Percentiles rank a stretch among this genome's conserved stretches.
phyloP scores from a whole-genome alignment of 2,888 invertebrate species.

The Polydrusus cervinus region DNA sequence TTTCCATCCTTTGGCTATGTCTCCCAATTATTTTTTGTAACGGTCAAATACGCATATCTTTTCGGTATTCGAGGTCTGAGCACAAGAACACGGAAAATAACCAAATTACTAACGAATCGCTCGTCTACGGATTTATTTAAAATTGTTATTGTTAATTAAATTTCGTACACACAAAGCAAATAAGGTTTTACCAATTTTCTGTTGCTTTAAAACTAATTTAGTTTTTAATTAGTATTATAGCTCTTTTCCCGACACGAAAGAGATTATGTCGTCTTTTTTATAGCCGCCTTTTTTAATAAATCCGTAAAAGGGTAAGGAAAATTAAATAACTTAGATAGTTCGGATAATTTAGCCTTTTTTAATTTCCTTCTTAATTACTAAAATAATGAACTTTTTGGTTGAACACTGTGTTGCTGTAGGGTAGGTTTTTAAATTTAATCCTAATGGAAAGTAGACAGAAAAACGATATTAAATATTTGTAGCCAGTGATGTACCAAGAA shows the following conservation, averaged over 20 bases:
- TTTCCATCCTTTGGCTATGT: too few relatives aligned
- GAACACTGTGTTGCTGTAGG: not conserved
- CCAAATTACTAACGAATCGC: not conserved
- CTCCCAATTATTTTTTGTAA: too few relatives aligned
- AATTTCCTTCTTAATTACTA: conserved; percentile 34
- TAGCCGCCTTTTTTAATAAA: conserved; percentile 46
- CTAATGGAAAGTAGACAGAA: not conserved
- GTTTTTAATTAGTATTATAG: conserved; percentile 66
- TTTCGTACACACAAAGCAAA: conserved; percentile 60
- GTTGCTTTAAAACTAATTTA: conserved; percentile 64
- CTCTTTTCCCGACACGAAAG: conserved; percentile 60
- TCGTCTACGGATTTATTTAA: conserved; percentile 31
- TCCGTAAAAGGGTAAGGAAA: conserved; percentile 46
- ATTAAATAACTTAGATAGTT: conserved; percentile 53
- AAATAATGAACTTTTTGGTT: conserved; percentile 22
- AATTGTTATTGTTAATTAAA: conserved; percentile 62
- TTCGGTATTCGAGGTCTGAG: too few relatives aligned
- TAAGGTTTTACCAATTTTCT: conserved; percentile 61
- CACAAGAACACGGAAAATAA: too few relatives aligned
- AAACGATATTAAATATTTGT: not conserved
- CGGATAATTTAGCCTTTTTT: conserved; percentile 45
- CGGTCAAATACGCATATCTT: too few relatives aligned
- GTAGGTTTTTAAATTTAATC: not conserved
- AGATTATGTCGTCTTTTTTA: conserved; percentile 42
- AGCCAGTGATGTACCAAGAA: too few relatives aligned